These are phyloP conservation scores for Odocoileus virginianus DNA, from an alignment of 2,113 vertebrate species.

Conservation along the genomic window DNA sequence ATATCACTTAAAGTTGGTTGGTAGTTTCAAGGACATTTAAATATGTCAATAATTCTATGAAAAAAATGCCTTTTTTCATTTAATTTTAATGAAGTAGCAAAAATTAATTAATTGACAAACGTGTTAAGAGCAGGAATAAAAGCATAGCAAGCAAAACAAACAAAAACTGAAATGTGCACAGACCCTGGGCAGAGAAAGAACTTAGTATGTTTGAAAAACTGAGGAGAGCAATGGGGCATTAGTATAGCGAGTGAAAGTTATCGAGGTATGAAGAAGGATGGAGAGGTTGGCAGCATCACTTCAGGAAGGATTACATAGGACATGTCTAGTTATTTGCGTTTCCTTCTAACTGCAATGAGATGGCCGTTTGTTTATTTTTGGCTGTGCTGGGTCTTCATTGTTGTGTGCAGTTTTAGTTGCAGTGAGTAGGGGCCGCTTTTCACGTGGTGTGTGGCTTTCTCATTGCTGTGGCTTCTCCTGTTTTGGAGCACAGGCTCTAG, in stretches of 20 bases:
- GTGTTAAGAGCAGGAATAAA: not conserved
- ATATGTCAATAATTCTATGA: not conserved
- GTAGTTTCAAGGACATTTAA: not conserved
- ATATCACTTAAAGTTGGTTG: not conserved
- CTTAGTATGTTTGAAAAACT: not conserved
- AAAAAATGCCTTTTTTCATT: not conserved
- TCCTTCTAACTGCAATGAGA: not conserved
- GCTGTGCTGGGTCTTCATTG: not conserved
- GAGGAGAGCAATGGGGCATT: not conserved
- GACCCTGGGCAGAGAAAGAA: not conserved
- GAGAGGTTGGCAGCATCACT: not conserved
- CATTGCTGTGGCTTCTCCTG: not conserved
- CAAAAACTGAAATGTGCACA: not conserved
- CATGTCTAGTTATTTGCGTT: not conserved
- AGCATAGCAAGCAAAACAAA: not conserved
- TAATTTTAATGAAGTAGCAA: not conserved
- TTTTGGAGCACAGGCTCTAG: not conserved
- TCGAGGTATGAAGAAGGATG: not conserved
- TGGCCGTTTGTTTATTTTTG: not conserved
- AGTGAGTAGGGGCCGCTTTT: not conserved
- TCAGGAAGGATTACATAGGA: not conserved
- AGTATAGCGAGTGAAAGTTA: not conserved
- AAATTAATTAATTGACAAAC: not conserved
- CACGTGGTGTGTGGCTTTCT: not conserved
- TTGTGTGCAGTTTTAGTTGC: not conserved